Conservation (phyloP, 2,113 vertebrate species). For the Axis porcinus region DNA sequence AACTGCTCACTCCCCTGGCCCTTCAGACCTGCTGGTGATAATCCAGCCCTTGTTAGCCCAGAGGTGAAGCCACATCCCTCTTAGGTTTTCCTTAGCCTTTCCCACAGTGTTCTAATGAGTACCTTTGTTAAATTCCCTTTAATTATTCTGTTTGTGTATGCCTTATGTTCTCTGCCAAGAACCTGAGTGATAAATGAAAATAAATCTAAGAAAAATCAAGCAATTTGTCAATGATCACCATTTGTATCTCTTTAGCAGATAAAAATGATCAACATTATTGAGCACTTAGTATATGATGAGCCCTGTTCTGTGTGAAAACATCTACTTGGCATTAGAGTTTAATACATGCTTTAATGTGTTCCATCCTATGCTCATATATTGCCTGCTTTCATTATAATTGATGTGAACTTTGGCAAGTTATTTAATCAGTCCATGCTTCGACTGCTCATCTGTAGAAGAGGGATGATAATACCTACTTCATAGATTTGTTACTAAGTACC, state of each 20-base stretch:
- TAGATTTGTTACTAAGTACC: neutral
- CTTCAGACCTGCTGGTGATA: neutral
- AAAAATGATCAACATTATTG: neutral
- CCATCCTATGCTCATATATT: neutral
- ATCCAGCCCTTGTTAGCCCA: neutral
- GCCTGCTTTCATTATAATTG: neutral
- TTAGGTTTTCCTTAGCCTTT: neutral
- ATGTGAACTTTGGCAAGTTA: neutral
- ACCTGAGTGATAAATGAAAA: constrained; percentile 45
- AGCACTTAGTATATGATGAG: neutral
- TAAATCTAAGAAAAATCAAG: constrained; percentile 49
- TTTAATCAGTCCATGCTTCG: neutral
- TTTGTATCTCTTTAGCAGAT: neutral
- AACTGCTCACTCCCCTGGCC: neutral
- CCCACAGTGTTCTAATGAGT: constrained; percentile 18
- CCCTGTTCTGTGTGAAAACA: neutral
- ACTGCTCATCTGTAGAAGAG: neutral
- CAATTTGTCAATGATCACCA: constrained; percentile 17
- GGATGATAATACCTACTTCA: neutral
- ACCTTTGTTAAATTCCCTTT: constrained; percentile 13
- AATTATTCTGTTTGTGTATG: constrained; percentile 1
- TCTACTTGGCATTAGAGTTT: neutral
- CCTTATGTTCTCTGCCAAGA: constrained; percentile 44
- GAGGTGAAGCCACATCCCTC: neutral
- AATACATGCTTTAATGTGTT: neutral